These are phyloP conservation scores for Margaritifera margaritifera DNA, from an alignment of 2,888 invertebrate genomes.

Conservation along the genomic window DNA sequence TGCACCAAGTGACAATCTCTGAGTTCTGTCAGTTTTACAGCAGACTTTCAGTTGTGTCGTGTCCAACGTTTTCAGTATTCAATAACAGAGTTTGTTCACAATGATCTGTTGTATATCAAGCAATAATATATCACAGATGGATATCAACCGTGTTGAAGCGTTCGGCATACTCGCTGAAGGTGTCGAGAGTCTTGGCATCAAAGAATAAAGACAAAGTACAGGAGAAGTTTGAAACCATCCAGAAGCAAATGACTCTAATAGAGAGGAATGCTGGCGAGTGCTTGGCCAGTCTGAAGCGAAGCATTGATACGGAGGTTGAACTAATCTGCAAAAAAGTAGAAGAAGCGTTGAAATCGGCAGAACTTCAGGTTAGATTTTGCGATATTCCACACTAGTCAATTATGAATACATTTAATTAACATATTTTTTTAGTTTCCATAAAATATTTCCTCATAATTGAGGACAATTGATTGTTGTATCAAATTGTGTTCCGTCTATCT, in stretches of 20 bases:
- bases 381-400: too few relatives aligned
- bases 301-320: slow-evolving; percentile 29
- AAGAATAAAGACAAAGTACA: slow-evolving; percentile 49
- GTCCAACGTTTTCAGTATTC: too few relatives aligned
- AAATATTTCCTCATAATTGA: too few relatives aligned
- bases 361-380: neutral
- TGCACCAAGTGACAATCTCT: too few relatives aligned
- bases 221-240: slow-evolving; percentile 20
- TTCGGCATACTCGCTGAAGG: slow-evolving; percentile 51
- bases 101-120: too few relatives aligned
- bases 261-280: slow-evolving; percentile 40
- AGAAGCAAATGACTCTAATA: slow-evolving; percentile 39
- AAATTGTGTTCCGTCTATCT: too few relatives aligned
- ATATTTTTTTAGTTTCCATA: too few relatives aligned
- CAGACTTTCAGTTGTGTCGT: too few relatives aligned
- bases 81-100: too few relatives aligned
- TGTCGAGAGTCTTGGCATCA: slow-evolving; percentile 50
- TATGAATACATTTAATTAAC: too few relatives aligned
- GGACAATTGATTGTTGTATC: too few relatives aligned
- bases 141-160: slow-evolving; percentile 53
- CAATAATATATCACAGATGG: slow-evolving; percentile 39
- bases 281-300: slow-evolving; percentile 29
- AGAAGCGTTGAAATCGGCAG: slow-evolving; percentile 20
- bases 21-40: too few relatives aligned
- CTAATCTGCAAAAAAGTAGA: slow-evolving; percentile 13